These are phyloP conservation scores for Scaptomyza cyrtandrae DNA, from an alignment of 2,888 invertebrate species.

Conservation along the genomic window DNA sequence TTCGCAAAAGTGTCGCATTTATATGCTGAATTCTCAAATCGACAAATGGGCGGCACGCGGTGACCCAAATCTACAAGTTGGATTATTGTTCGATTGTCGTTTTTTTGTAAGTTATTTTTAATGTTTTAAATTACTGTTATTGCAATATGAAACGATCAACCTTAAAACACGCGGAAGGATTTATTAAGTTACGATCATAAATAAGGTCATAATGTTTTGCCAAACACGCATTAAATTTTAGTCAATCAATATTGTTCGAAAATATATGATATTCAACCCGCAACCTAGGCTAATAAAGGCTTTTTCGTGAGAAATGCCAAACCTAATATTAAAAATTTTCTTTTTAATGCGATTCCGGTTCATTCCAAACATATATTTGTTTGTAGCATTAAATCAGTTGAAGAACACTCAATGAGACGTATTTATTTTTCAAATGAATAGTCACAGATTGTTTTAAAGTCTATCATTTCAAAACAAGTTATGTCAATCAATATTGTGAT, in stretches of 20 bases:
- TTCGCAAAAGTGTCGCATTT: constrained; percentile 68
- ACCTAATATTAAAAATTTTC: no score
- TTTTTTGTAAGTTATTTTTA: background rate
- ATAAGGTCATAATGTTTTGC: background rate
- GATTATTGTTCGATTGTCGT: constrained; percentile 33
- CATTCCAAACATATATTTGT: no score
- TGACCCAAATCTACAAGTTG: constrained; percentile 55
- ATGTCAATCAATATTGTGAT: background rate
- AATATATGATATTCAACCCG: background rate
- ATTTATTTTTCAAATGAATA: background rate
- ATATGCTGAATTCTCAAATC: constrained; percentile 74
- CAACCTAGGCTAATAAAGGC: background rate
- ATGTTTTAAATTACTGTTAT: constrained; percentile 18
- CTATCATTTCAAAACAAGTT: background rate
- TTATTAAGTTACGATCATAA: background rate
- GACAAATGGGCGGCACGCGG: constrained; percentile 52
- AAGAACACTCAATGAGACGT: no score
- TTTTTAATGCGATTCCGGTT: no score
- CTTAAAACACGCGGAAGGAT: background rate
- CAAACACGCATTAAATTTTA: background rate
- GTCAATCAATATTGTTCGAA: background rate
- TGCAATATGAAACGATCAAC: constrained; percentile 1
- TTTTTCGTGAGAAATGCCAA: no score
- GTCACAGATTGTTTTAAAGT: background rate
- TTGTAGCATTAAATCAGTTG: background rate